These are phyloP conservation scores for Rotaria magnacalcarata DNA, from an alignment of 2,888 invertebrate species.

Conservation along the genomic window DNA sequence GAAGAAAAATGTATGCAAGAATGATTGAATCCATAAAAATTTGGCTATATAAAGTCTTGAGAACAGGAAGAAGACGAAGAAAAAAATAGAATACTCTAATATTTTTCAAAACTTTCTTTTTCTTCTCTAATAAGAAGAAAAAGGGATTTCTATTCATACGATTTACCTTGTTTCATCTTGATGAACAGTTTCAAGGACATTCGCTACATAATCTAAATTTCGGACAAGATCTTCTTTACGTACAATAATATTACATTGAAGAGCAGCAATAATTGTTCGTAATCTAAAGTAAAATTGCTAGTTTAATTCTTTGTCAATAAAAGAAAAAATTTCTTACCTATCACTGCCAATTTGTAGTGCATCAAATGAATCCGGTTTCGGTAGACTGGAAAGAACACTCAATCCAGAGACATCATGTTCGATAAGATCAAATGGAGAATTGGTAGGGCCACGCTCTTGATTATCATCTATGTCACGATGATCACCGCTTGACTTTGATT, in stretches of 20 bases:
- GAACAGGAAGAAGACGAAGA: too few species aligned
- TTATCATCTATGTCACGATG: neutral
- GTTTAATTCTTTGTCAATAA: too few species aligned
- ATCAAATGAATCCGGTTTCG: neutral
- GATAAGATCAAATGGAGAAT: neutral
- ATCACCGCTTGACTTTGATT: neutral
- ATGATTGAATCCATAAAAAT: neutral
- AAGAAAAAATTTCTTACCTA: neutral
- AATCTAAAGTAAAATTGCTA: conserved; percentile 27
- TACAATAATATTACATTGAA: conserved; percentile 27
- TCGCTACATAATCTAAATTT: conserved; percentile 85
- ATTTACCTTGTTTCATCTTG: conserved; percentile 84
- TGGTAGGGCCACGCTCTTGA: neutral
- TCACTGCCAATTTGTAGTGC: neutral
- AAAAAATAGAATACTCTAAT: too few species aligned
- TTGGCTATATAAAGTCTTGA: too few species aligned
- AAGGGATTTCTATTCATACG: neutral
- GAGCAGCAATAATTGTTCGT: conserved; percentile 42
- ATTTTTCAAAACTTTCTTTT: too few species aligned
- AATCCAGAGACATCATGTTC: neutral
- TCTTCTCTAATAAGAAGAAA: neutral
- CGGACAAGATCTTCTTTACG: conserved; percentile 73
- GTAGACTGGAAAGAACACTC: neutral
- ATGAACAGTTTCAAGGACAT: conserved; percentile 84
- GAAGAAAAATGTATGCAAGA: neutral